Evolutionary conservation across 2,888 invertebrate genomes (phyloP).

Genomic region (Eueremaeus valkanovi): DNA sequence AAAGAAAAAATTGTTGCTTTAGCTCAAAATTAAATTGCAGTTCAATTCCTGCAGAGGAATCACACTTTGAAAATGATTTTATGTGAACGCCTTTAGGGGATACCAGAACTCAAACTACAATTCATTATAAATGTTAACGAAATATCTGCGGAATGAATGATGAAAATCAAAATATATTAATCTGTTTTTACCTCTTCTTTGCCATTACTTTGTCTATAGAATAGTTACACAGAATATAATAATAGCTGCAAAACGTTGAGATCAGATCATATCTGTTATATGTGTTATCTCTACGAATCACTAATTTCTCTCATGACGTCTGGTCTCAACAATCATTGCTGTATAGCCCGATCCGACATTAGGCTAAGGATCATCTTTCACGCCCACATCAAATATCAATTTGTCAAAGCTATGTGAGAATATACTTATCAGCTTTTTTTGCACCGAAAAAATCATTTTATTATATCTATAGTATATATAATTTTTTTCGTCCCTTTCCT

Average conservation of each 20-base stretch:
- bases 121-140: background rate
- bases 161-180: too few relatives aligned
- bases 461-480: background rate
- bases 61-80: background rate
- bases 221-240: background rate
- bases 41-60: background rate
- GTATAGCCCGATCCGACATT: background rate
- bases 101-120: background rate
- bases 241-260: background rate
- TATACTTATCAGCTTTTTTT: background rate
- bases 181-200: too few relatives aligned
- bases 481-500: background rate
- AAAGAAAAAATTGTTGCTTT: constrained; percentile 12
- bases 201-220: too few relatives aligned
- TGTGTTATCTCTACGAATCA: background rate
- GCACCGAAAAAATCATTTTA: background rate
- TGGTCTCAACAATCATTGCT: background rate
- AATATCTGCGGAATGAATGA: background rate
- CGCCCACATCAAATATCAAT: constrained; percentile 6
- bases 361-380: constrained; percentile 26
- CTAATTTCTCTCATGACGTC: background rate
- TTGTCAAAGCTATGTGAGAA: constrained; percentile 1
- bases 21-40: constrained; percentile 2
- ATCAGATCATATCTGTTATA: background rate
- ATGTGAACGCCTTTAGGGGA: constrained; percentile 5